These are phyloP conservation scores for Drosophila paranaensis DNA, from an alignment of 2,888 invertebrate genomes.

Conservation along the genomic window DNA sequence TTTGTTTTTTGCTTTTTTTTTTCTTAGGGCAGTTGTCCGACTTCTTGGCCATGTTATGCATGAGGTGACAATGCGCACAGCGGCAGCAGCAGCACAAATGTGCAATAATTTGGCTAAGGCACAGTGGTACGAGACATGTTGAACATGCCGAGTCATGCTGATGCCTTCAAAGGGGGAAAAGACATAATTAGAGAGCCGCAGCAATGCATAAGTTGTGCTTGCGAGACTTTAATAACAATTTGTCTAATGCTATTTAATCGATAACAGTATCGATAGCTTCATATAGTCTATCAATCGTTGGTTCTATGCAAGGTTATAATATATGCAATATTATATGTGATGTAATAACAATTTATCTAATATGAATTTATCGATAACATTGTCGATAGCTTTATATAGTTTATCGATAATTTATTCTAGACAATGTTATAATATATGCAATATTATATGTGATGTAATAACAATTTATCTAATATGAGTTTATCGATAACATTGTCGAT, in stretches of 20 bases:
- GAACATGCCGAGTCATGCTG: neutral
- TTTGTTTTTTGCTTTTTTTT: neutral
- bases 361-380: too few relatives aligned
- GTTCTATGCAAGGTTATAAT: too few relatives aligned
- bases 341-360: too few relatives aligned
- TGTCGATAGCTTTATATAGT: too few relatives aligned
- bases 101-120: constrained; percentile 40
- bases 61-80: constrained; percentile 70
- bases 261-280: too few relatives aligned
- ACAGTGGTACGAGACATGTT: constrained; percentile 30
- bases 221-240: neutral
- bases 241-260: too few relatives aligned
- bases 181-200: neutral
- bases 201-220: neutral
- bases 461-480: too few relatives aligned
- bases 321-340: too few relatives aligned
- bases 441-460: neutral
- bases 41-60: constrained; percentile 64
- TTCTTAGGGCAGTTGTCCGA: constrained; percentile 42
- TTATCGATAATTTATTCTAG: too few relatives aligned
- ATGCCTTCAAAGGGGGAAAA: neutral
- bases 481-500: too few relatives aligned
- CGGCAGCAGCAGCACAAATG: constrained; percentile 27
- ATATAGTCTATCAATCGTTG: too few relatives aligned
- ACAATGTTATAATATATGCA: too few relatives aligned